phyloP scores from a whole-genome alignment of 2,797 vertebrate species.

The Petrocephalus sullivani region DNA sequence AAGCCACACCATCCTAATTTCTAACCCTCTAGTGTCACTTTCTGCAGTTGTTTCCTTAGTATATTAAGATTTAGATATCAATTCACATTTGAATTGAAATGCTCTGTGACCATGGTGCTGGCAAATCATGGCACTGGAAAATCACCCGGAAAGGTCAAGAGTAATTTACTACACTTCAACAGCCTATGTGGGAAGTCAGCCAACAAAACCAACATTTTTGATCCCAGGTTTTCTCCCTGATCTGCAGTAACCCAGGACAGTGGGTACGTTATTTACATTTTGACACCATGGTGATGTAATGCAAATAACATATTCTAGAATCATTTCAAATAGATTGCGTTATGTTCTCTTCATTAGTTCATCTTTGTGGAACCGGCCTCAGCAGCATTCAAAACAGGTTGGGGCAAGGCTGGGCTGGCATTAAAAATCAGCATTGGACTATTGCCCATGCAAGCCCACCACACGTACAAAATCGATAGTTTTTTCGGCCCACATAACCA shows the following conservation, averaged over 20 bases:
- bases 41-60: not conserved
- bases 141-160: not conserved
- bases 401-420: not conserved
- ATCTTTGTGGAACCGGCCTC: not conserved
- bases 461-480: not conserved
- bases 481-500: not conserved
- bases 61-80: not conserved
- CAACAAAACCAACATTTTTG: not conserved
- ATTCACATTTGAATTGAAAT: not conserved
- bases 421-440: not conserved
- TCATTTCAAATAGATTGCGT: not conserved
- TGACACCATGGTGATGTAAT: not conserved
- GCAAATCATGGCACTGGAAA: not conserved
- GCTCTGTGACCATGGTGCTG: not conserved
- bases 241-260: not conserved
- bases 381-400: not conserved
- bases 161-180: not conserved
- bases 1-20: not conserved
- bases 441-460: not conserved
- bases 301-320: not conserved
- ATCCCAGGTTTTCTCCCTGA: not conserved
- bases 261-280: not conserved
- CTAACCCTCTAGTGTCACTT: not conserved
- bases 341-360: not conserved
- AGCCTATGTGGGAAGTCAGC: not conserved